Evolutionary conservation across 2,888 invertebrate genomes (phyloP).

Genomic region (Pachymerium ferrugineum): DNA sequence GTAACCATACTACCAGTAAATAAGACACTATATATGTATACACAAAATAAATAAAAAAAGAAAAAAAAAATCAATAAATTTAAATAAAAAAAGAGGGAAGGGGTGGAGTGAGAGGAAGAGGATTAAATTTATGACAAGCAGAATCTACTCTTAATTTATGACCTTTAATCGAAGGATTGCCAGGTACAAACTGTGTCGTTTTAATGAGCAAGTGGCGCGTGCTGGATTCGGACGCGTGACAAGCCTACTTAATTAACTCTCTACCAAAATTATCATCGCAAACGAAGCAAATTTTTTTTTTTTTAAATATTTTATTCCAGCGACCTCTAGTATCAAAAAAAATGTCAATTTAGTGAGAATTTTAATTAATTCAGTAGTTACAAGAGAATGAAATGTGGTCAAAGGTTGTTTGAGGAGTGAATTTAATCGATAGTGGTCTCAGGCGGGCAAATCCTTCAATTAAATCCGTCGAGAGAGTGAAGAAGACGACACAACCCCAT

Average conservation of each 20-base stretch:
- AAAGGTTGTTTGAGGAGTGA: background rate
- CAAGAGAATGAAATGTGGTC: background rate
- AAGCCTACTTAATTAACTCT: background rate
- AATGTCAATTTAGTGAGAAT: too few species aligned
- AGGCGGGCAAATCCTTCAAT: background rate
- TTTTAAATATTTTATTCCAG: too few species aligned
- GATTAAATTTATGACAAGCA: background rate
- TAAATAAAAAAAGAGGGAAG: too few species aligned
- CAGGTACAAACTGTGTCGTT: background rate
- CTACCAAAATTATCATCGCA: background rate
- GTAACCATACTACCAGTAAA: too few species aligned
- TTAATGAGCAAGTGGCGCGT: background rate
- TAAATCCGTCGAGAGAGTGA: background rate
- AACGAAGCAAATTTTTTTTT: background rate
- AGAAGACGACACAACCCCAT: background rate
- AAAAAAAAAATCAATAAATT: too few species aligned
- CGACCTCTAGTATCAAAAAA: too few species aligned
- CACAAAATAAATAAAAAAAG: too few species aligned
- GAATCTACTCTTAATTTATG: background rate
- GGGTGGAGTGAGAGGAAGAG: too few species aligned
- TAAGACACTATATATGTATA: too few species aligned
- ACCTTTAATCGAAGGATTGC: background rate
- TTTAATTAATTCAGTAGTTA: too few species aligned
- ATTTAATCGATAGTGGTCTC: background rate
- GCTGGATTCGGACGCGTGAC: background rate